Evolutionary conservation across 2,113 vertebrate genomes (phyloP), one percentile per base, ranked within the genome.

Genomic region (Camelus dromedarius): DNA sequence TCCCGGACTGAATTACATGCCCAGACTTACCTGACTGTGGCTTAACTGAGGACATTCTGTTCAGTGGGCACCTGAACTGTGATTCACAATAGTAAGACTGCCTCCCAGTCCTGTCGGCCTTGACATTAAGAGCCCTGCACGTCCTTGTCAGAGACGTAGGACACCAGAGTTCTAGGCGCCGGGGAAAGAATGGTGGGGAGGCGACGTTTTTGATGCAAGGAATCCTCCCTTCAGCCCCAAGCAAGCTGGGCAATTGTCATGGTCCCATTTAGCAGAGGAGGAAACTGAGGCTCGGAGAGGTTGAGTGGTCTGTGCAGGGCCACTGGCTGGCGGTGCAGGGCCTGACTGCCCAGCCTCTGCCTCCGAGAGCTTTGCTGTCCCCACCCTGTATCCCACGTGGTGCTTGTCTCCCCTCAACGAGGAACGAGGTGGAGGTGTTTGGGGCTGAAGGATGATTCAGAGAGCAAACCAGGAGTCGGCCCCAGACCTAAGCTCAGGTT

Each of bases 131-230:
- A 69, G 42, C 48, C 14, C 22, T n/a, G 18, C 10, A 2, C 18
- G 0, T 2, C 15, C 5, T 9, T 6, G 0, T 28, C 15, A 2
- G 26, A 6, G 28, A 69, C 3, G 1, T 13, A 0, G 19, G 3
- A n/a, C 0, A 2, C 0, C 11, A 3, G 8, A 12, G 38, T 8
- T 1, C 30, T 14, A 15, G 58, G 52, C 28, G 5, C 13, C 0
- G n/a, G 56, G 30, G 30, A 24, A 35, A 30, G 50, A 66, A 16
- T 3, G 16, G 5, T 3, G 30, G 42, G 46, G 20, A 26, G 6
- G n/a, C 7, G 24, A 35, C 12, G 3, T 38, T 82, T 69, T 35
- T 50, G 32, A 28, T 22, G 32, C 0, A 14, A 15, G 42, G 32
- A 32, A 32, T 28, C 30, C 15, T 62, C 54, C 24, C 70, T 84